These are phyloP conservation scores for Nycticorax nycticorax DNA, from an alignment of 2,113 vertebrate species.

Conservation along the genomic window DNA sequence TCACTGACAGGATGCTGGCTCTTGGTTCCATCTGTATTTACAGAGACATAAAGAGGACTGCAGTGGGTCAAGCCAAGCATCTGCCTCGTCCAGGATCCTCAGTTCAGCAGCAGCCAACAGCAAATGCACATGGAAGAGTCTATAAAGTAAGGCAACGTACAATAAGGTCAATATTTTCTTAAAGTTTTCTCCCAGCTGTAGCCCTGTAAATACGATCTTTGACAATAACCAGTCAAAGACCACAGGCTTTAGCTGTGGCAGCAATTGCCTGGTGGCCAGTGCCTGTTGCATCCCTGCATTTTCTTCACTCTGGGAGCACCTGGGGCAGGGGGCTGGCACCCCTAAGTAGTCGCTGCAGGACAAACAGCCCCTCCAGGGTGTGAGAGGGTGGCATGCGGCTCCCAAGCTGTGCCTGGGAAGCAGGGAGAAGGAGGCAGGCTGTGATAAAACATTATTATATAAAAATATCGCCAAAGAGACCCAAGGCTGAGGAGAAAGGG, in stretches of 20 bases:
- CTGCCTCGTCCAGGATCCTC: background rate
- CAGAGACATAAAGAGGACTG: background rate
- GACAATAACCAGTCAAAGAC: background rate
- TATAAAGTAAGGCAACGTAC: background rate
- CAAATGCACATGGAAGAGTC: background rate
- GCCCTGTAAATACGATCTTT: background rate
- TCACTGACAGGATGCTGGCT: background rate
- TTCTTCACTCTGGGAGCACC: rapidly evolving
- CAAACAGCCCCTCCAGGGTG: background rate
- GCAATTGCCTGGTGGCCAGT: background rate
- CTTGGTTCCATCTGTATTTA: background rate
- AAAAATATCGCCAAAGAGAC: background rate
- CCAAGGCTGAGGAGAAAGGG: background rate
- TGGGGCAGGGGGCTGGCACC: background rate
- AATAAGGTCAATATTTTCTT: background rate
- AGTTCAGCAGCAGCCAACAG: background rate
- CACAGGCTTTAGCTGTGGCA: background rate
- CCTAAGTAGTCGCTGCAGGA: background rate
- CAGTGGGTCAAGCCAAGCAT: background rate
- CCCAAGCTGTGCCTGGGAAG: background rate
- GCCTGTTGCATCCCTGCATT: background rate
- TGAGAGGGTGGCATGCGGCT: background rate
- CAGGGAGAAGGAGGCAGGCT: background rate
- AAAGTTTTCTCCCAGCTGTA: background rate
- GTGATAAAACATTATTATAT: background rate